Base-by-base conservation (phyloP, 2,797 vertebrate species). In the Synanceia verrucosa region DNA sequence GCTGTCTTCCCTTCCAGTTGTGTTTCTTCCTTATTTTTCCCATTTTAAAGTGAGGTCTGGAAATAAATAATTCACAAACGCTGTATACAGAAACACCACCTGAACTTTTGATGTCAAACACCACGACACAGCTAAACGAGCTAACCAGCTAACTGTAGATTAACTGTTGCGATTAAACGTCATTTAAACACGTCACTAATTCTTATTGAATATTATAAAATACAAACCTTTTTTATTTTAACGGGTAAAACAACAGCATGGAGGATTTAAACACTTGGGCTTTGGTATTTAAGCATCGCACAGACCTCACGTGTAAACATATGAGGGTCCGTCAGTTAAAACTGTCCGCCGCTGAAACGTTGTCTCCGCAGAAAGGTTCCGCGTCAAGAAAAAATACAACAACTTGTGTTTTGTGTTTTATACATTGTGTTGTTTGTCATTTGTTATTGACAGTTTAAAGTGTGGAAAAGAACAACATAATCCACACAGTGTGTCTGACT, bases 1-100 rank as follows among this genome's bases (percentile, higher is more conserved):
- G 89, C 59, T 89, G 86, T 47, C 96, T 93, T 2, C 94, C 95
- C 81, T 91, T 96, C 96, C 96, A 96, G 88, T 97, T 96, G 84
- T 94, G 91, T 44, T 89, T 92, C 76, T 92, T 96, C 69, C 93
- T 93, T 9, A 94, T 62, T 64, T 91, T 95, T 19, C 96, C 96
- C 96, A 97, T 97, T 52, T 59, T 80, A 57, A 39, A 70, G 2
- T 9, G 1, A 67, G 1, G 2, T 36, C 74, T 76, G 51, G 3
- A 47, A 59, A 55, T 56, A 1, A 26, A 46, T 18, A 28, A 13
- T 41, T 4, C 26, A 51, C 9, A 70, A 12, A 5, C 1, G 1
- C 19, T n/a, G n/a, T 5, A 2, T 1, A 24, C 0, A 36, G 55
- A 70, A 33, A 2, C 24, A 55, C 6, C 9, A 58, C 0, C n/a